Conservation (phyloP, 2,797 vertebrate genomes). For the Hydrocynus forskahlii region DNA sequence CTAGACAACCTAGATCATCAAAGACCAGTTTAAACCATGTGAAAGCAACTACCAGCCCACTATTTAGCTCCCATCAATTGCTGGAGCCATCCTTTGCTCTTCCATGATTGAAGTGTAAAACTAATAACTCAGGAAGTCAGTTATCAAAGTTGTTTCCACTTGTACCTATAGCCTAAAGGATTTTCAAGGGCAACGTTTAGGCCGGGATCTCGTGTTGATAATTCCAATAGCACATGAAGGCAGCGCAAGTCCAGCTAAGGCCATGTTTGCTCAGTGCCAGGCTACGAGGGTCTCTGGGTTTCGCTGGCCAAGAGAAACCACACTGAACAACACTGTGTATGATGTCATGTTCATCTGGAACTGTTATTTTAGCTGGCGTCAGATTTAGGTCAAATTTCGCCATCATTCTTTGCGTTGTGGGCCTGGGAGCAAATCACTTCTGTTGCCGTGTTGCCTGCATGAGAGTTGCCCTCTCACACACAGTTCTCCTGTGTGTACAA, state of each 20-base stretch:
- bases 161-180: not conserved
- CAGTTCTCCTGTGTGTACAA: not conserved
- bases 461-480: not conserved
- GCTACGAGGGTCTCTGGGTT: conserved; percentile 46
- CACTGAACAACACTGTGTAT: conserved; percentile 25
- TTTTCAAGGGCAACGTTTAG: not conserved
- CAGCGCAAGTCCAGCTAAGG: not conserved
- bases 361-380: conserved; percentile 35
- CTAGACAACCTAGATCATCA: no score
- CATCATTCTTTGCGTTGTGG: conserved; percentile 17
- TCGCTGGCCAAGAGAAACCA: conserved; percentile 46
- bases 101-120: no score
- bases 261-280: conserved; percentile 20
- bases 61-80: not conserved
- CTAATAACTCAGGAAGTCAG: not conserved
- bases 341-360: conserved; percentile 57
- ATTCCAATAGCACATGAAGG: not conserved
- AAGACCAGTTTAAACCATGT: no score
- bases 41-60: not conserved
- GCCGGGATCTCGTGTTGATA: not conserved
- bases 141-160: not conserved
- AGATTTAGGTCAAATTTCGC: conserved; percentile 51
- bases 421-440: conserved; percentile 1
- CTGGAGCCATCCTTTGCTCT: not conserved
- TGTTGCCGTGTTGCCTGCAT: not conserved